These are phyloP conservation scores for Psittacula echo DNA, from an alignment of 2,797 vertebrate species.

Conservation along the genomic window DNA sequence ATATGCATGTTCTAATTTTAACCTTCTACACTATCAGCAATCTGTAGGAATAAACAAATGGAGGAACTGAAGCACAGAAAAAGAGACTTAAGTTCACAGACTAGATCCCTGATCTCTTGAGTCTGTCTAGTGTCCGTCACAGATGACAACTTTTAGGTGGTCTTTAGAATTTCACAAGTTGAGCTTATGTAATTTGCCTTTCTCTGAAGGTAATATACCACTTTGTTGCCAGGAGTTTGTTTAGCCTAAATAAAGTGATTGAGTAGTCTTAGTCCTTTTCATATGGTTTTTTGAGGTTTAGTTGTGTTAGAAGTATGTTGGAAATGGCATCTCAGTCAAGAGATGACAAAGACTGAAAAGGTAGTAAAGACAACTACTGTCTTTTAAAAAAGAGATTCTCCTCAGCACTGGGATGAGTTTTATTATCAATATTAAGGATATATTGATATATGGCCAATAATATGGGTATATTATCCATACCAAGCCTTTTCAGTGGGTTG, in stretches of 20 bases:
- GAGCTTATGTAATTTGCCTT: neutral
- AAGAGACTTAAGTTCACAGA: neutral
- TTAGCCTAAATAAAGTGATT: neutral
- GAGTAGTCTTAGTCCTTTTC: neutral
- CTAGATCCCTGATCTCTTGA: neutral
- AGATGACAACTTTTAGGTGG: neutral
- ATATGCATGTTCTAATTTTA: neutral
- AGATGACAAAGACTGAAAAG: neutral
- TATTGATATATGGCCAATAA: neutral
- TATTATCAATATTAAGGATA: neutral
- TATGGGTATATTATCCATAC: neutral
- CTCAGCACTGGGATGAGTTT: neutral
- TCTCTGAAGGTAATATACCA: neutral
- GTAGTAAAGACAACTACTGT: neutral
- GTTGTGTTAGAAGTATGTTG: neutral
- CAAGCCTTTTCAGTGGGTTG: neutral
- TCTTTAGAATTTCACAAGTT: neutral
- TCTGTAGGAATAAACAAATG: neutral
- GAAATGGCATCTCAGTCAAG: neutral
- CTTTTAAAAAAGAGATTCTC: neutral
- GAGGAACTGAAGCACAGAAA: neutral
- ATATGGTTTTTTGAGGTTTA: neutral
- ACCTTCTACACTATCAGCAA: neutral
- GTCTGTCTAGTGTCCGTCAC: neutral
- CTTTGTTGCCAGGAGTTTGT: neutral